phyloP scores from a whole-genome alignment of 1,140 invertebrate genomes.

The Oedothorax gibbosus region DNA sequence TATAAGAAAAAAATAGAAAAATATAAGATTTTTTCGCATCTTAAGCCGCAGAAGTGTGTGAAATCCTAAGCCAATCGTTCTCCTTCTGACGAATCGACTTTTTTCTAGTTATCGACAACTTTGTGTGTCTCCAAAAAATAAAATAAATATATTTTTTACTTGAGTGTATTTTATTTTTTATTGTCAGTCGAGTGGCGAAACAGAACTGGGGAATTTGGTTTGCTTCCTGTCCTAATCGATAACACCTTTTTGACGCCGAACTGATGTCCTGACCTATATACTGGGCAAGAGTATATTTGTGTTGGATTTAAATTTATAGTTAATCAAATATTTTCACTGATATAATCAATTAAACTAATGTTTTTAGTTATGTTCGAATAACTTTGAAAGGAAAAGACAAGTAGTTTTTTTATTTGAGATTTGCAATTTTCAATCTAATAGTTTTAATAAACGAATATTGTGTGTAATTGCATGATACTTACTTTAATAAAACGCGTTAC shows the following conservation, averaged over 20 bases:
- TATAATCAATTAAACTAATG: too few relatives aligned
- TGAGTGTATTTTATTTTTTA: conserved; percentile 11
- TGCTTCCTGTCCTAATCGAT: conserved; percentile 28
- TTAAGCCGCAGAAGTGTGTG: conserved; percentile 27
- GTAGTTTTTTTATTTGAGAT: too few relatives aligned
- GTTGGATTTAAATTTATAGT: too few relatives aligned
- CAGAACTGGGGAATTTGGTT: conserved; percentile 25
- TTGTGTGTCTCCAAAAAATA: conserved; percentile 22
- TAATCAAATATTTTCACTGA: too few relatives aligned
- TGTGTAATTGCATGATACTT: too few relatives aligned
- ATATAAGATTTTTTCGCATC: conserved; percentile 11
- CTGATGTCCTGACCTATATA: conserved; percentile 26
- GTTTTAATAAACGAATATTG: too few relatives aligned
- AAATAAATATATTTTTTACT: conserved; percentile 10
- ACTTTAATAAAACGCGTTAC: too few relatives aligned
- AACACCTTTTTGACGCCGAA: conserved; percentile 26
- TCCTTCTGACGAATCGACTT: conserved; percentile 29
- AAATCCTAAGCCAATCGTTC: conserved; percentile 29
- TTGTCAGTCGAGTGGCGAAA: conserved; percentile 21
- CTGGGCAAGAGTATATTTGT: too few relatives aligned
- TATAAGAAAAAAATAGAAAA: conserved; percentile 4
- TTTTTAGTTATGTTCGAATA: too few relatives aligned
- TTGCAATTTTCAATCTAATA: too few relatives aligned
- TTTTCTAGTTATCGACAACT: conserved; percentile 39
- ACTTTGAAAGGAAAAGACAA: too few relatives aligned